Evolutionary conservation across 2,797 vertebrate genomes (phyloP).

Genomic region (Xerus rutilus): DNA sequence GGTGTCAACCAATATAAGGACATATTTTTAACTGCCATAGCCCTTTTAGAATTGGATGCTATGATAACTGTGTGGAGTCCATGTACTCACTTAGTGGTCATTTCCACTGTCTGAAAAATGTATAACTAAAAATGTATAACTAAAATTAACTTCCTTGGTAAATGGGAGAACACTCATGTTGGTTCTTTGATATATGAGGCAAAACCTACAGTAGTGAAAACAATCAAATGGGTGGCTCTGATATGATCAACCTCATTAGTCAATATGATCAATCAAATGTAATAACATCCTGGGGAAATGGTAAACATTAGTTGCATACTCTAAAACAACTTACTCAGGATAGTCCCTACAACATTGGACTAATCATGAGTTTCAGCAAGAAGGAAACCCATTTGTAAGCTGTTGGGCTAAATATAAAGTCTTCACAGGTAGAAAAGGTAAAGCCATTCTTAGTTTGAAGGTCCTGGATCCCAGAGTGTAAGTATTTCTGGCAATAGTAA

Average conservation of each 20-base stretch:
- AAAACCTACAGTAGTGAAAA: neutral
- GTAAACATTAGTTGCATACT: neutral
- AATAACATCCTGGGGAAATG: neutral
- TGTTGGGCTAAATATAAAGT: neutral
- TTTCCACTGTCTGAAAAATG: neutral
- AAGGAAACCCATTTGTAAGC: neutral
- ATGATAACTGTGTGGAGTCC: neutral
- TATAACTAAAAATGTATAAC: neutral
- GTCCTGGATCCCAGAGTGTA: neutral
- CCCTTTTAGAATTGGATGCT: neutral
- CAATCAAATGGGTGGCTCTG: neutral
- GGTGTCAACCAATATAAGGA: neutral
- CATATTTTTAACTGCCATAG: neutral
- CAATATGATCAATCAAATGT: neutral
- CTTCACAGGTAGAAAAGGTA: neutral
- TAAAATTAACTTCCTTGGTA: neutral
- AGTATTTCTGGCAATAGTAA: neutral
- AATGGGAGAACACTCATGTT: neutral
- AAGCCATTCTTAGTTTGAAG: neutral
- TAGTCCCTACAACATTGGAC: neutral
- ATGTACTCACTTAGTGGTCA: neutral
- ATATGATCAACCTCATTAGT: neutral
- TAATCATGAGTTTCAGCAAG: neutral
- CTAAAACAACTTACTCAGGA: neutral
- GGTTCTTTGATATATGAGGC: neutral